These are phyloP conservation scores for Nesidiocoris tenuis DNA, from an alignment of 2,888 invertebrate species.

Conservation along the genomic window DNA sequence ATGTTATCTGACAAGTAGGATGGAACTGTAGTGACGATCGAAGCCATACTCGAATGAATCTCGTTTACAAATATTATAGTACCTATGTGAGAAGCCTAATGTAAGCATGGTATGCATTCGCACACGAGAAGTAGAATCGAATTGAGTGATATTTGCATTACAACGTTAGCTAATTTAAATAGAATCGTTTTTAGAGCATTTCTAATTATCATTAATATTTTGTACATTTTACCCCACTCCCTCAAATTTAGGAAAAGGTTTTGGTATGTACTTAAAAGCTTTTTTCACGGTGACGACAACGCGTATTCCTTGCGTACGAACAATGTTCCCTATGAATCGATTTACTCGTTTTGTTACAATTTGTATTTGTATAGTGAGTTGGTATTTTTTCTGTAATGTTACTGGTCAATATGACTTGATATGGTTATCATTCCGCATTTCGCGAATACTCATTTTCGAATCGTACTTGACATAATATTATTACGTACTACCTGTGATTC, in stretches of 20 bases:
- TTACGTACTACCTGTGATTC: conserved; percentile 37
- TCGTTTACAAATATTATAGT: too few relatives aligned
- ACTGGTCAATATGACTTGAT: not conserved
- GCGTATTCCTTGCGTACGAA: not conserved
- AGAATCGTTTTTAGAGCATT: not conserved
- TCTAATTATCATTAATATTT: not conserved
- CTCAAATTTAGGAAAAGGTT: not conserved
- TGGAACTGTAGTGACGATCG: too few relatives aligned
- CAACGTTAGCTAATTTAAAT: not conserved
- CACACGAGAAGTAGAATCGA: not conserved
- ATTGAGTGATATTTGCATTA: not conserved
- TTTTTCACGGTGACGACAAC: not conserved
- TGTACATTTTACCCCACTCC: not conserved
- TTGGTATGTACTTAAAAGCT: not conserved
- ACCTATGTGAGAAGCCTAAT: too few relatives aligned
- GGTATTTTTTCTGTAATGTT: not conserved
- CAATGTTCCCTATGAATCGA: not conserved
- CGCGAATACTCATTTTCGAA: not conserved
- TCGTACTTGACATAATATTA: not conserved
- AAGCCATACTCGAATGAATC: not conserved
- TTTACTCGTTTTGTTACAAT: not conserved
- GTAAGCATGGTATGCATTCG: not conserved
- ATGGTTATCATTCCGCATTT: not conserved
- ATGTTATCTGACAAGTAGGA: too few relatives aligned
- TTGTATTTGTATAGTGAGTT: not conserved